Percentiles rank a stretch among this genome's conserved stretches.
Evolutionary conservation across 1,140 invertebrate genomes (phyloP).

Genomic region (Dreissena rostriformis): DNA sequence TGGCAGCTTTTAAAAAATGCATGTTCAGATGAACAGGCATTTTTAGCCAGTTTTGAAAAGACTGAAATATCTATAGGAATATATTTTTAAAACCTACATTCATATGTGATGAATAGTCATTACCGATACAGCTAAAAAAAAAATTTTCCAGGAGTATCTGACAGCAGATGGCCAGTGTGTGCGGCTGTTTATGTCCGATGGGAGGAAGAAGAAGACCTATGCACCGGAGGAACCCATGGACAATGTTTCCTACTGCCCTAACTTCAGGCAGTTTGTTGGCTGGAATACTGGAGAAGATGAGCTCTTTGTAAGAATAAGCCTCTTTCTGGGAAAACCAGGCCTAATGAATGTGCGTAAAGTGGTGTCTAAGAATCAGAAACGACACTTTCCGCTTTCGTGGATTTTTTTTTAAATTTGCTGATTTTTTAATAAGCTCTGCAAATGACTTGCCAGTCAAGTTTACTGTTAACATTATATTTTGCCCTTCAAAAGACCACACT

Average conservation of each 20-base stretch:
- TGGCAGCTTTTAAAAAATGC: too few relatives aligned
- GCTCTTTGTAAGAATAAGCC: conserved; percentile 70
- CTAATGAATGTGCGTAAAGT: background rate
- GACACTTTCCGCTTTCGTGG: background rate
- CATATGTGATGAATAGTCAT: too few relatives aligned
- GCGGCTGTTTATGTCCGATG: conserved; percentile 73
- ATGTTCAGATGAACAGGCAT: too few relatives aligned
- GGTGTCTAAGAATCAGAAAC: background rate
- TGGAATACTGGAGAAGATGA: conserved; percentile 72
- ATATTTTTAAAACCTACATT: too few relatives aligned
- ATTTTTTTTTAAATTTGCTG: too few relatives aligned
- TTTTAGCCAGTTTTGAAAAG: too few relatives aligned
- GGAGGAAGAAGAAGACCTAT: conserved; percentile 66
- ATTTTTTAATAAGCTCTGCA: too few relatives aligned
- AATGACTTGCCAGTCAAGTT: too few relatives aligned
- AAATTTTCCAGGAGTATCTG: conserved; percentile 75
- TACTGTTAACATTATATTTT: too few relatives aligned
- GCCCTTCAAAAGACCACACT: too few relatives aligned
- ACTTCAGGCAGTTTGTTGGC: conserved; percentile 76
- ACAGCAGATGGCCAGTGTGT: conserved; percentile 74
- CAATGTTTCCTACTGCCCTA: conserved; percentile 69
- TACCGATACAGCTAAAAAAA: too few relatives aligned
- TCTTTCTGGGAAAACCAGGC: background rate
- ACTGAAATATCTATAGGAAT: too few relatives aligned
- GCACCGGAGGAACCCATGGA: conserved; percentile 72